Evolutionary conservation across 2,113 vertebrate genomes (phyloP).

Genomic region (Corythaixoides concolor): DNA sequence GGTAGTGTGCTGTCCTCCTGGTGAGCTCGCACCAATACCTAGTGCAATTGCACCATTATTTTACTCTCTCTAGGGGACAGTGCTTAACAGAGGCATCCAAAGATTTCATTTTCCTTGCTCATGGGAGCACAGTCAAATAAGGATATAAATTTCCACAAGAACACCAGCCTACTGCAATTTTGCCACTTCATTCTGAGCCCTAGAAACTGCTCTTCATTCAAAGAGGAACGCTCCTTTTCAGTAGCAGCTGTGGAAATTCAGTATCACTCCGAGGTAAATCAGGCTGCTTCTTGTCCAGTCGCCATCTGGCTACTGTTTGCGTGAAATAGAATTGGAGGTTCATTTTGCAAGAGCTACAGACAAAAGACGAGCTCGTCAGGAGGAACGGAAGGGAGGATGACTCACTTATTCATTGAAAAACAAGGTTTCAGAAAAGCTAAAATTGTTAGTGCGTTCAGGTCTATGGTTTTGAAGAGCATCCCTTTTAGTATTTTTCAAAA

Average conservation of each 20-base stretch:
- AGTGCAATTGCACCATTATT: background rate
- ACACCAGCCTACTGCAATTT: background rate
- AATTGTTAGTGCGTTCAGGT: background rate
- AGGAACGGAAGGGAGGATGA: background rate
- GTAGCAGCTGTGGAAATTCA: background rate
- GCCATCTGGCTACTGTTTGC: conserved; percentile 26
- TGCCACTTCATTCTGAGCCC: background rate
- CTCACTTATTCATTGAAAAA: background rate
- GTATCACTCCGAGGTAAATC: background rate
- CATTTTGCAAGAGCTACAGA: background rate
- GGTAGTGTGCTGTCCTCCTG: background rate
- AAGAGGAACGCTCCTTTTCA: background rate
- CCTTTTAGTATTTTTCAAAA: background rate
- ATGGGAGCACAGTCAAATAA: background rate
- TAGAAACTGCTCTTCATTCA: background rate
- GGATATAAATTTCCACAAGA: background rate
- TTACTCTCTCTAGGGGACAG: background rate
- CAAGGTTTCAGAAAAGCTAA: background rate
- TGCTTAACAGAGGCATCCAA: background rate
- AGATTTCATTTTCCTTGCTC: background rate
- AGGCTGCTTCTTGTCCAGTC: conserved; percentile 32
- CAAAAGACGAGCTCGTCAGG: background rate
- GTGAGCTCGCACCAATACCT: background rate
- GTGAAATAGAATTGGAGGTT: background rate
- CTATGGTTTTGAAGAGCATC: background rate